These are phyloP conservation scores for Adela reaumurella DNA, from an alignment of 2,888 invertebrate genomes.

Conservation along the genomic window DNA sequence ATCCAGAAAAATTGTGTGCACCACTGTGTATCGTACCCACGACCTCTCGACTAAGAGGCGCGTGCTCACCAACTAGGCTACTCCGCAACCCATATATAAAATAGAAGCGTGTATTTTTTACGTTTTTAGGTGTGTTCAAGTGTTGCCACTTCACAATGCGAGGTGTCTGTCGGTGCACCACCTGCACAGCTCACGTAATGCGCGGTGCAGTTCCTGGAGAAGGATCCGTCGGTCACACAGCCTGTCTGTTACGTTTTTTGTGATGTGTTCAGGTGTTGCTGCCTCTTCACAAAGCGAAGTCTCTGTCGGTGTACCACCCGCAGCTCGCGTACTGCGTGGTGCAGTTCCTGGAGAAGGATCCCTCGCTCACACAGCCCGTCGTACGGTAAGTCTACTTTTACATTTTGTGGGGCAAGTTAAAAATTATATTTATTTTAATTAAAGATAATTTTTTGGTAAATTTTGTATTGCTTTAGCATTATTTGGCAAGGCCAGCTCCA, in stretches of 20 bases:
- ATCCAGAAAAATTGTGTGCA: too few species aligned
- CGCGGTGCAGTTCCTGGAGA: constrained; percentile 97
- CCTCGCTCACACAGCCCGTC: constrained; percentile 91
- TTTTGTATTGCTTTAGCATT: too few species aligned
- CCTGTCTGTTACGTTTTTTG: too few species aligned
- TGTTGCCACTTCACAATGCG: constrained; percentile 94
- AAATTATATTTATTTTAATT: too few species aligned
- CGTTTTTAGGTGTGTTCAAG: constrained; percentile 50
- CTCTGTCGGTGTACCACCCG: constrained; percentile 94
- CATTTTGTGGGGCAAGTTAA: too few species aligned
- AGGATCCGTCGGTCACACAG: constrained; percentile 93
- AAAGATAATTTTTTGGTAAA: too few species aligned
- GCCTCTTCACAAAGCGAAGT: constrained; percentile 95
- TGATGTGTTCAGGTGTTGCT: constrained; percentile 67
- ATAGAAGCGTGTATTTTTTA: too few species aligned
- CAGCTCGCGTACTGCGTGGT: constrained; percentile 98
- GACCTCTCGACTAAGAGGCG: too few species aligned
- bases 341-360: constrained; percentile 97
- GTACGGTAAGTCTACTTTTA: constrained; percentile 59
- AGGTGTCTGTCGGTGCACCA: constrained; percentile 96
- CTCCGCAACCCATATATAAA: too few species aligned
- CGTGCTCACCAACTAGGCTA: too few species aligned
- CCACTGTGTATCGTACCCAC: too few species aligned
- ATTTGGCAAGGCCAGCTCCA: too few species aligned
- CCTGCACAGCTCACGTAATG: constrained; percentile 97